A percentile compares a stretch with the other conserved stretches of the same genome.
phyloP scores from a whole-genome alignment of 1,140 invertebrate species.

The Heliothis subflexa region DNA sequence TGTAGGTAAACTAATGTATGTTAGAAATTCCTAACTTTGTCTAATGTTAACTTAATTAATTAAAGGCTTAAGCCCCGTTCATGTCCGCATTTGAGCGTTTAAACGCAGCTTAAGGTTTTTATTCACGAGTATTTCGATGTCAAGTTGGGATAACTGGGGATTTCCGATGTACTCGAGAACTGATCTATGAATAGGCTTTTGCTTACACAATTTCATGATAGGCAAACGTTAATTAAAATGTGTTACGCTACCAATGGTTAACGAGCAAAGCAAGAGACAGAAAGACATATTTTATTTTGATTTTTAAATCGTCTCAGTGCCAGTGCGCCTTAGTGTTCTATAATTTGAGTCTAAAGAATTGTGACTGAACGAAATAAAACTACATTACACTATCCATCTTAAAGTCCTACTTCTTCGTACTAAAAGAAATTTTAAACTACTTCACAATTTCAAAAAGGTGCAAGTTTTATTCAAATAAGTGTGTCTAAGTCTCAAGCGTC shows the following conservation, averaged over 20 bases:
- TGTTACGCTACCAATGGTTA: too few species aligned
- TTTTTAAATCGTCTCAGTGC: too few species aligned
- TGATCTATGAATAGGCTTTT: too few species aligned
- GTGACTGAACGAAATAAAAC: neutral
- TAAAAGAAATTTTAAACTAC: neutral
- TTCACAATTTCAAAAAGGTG: neutral
- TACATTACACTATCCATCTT: neutral
- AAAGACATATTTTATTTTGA: too few species aligned
- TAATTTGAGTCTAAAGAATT: too few species aligned
- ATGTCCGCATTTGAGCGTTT: constrained; percentile 5
- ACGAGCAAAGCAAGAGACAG: too few species aligned
- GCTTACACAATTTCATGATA: too few species aligned
- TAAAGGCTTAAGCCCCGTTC: neutral
- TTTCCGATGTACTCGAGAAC: too few species aligned
- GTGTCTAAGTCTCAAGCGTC: neutral
- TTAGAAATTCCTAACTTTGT: constrained; percentile 20
- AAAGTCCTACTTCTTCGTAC: neutral
- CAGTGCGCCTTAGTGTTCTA: too few species aligned
- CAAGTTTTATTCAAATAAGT: neutral
- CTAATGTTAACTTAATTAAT: constrained; percentile 28
- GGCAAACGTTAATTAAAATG: too few species aligned
- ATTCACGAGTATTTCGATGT: too few species aligned
- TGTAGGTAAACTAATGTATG: constrained; percentile 12
- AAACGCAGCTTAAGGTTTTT: neutral
- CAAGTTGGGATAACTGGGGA: too few species aligned